Evolutionary conservation across 2,888 invertebrate genomes (phyloP).

Genomic region (Orchesellides sinensis): DNA sequence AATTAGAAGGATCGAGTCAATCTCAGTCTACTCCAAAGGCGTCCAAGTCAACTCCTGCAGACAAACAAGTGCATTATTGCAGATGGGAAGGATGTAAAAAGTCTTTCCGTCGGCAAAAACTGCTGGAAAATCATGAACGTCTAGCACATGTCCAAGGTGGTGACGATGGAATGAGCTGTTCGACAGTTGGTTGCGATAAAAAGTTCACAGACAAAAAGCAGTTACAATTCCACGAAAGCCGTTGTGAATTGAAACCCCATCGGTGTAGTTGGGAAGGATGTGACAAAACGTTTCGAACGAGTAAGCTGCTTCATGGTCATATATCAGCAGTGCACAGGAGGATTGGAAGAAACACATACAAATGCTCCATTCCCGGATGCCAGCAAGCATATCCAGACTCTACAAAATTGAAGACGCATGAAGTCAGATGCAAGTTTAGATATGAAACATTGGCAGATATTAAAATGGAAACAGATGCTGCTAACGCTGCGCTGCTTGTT

Average conservation of each 20-base stretch:
- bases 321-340: slow-evolving; percentile 71
- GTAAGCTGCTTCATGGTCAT: slow-evolving; percentile 70
- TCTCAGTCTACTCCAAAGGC: slow-evolving; percentile 63
- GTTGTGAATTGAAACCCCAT: slow-evolving; percentile 69
- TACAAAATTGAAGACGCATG: slow-evolving; percentile 69
- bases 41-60: slow-evolving; percentile 59
- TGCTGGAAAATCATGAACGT: slow-evolving; percentile 69
- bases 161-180: slow-evolving; percentile 65
- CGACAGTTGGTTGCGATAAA: slow-evolving; percentile 71
- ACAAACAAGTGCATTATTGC: slow-evolving; percentile 69
- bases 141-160: slow-evolving; percentile 65
- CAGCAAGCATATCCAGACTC: slow-evolving; percentile 71
- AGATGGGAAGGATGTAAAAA: slow-evolving; percentile 70
- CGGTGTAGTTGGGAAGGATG: slow-evolving; percentile 70
- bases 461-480: slow-evolving; percentile 67
- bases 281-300: slow-evolving; percentile 71
- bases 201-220: slow-evolving; percentile 68
- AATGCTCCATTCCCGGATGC: slow-evolving; percentile 70
- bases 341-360: slow-evolving; percentile 70
- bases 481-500: slow-evolving; percentile 52
- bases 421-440: slow-evolving; percentile 69
- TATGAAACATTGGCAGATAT: slow-evolving; percentile 68
- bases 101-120: slow-evolving; percentile 64
- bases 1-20: slow-evolving; percentile 59
- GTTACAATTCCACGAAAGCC: slow-evolving; percentile 68